Conservation (phyloP, 2,888 invertebrate genomes). For the Leptopilina syphax region DNA sequence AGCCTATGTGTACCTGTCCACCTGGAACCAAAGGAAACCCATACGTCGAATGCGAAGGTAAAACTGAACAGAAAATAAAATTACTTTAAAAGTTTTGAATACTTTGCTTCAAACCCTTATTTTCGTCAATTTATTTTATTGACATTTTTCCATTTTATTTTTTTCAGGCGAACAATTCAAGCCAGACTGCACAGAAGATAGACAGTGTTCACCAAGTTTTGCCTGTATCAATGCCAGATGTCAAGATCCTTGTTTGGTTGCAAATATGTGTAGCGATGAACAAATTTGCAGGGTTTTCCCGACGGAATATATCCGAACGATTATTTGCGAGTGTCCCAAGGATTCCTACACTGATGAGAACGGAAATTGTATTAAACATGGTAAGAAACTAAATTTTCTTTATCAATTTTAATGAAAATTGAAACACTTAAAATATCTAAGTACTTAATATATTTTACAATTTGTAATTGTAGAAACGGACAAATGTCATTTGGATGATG, state of each 20-base stretch:
- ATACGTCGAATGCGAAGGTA: constrained; percentile 82
- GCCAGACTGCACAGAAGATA: constrained; percentile 85
- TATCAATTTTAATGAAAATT: background rate
- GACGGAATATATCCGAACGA: constrained; percentile 87
- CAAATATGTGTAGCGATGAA: constrained; percentile 86
- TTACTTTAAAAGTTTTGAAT: too few relatives aligned
- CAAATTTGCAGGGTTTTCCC: constrained; percentile 89
- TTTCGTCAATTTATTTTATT: too few relatives aligned
- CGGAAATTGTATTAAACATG: constrained; percentile 83
- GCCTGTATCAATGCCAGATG: constrained; percentile 89
- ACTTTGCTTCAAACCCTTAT: too few relatives aligned
- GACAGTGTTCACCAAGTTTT: constrained; percentile 85
- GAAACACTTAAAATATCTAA: background rate
- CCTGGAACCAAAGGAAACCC: constrained; percentile 89
- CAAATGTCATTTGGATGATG: constrained; percentile 75
- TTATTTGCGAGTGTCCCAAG: constrained; percentile 91
- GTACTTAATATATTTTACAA: background rate
- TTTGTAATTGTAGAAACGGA: constrained; percentile 39
- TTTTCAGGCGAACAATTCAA: constrained; percentile 62
- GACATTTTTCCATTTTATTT: constrained; percentile 3
- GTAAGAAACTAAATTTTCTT: constrained; percentile 62
- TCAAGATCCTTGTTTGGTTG: constrained; percentile 85
- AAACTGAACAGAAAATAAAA: constrained; percentile 59
- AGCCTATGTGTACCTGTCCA: constrained; percentile 87
- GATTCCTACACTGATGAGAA: constrained; percentile 87